A percentile compares a stretch with the other conserved stretches of the same genome.
Evolutionary conservation across 2,113 vertebrate species (phyloP).

Genomic region (Argyrosomus japonicus): DNA sequence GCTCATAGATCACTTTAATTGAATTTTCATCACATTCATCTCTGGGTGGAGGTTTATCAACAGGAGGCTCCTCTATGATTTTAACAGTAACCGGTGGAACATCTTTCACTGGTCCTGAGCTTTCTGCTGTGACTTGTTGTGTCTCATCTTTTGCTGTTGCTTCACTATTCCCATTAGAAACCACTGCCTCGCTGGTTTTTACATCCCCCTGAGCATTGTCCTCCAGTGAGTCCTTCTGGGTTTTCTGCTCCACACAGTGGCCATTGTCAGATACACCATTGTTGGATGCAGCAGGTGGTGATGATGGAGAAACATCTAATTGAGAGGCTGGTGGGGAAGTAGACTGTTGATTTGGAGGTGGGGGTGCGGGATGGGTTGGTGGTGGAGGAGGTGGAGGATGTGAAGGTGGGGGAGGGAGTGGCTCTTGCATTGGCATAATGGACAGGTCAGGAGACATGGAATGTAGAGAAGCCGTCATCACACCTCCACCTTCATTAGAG

Average conservation of each 20-base stretch:
- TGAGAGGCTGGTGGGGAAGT: slow-evolving; percentile 16
- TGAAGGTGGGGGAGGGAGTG: slow-evolving; percentile 64
- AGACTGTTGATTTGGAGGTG: slow-evolving; percentile 27
- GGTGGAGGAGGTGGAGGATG: slow-evolving; percentile 71
- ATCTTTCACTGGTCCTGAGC: slow-evolving; percentile 40
- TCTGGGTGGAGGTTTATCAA: slow-evolving; percentile 41
- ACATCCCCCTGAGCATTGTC: slow-evolving; percentile 11
- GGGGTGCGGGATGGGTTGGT: slow-evolving; percentile 36
- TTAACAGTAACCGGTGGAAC: slow-evolving; percentile 41
- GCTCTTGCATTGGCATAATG: slow-evolving; percentile 38
- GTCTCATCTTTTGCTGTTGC: slow-evolving; percentile 12
- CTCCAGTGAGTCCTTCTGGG: background rate
- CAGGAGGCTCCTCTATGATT: slow-evolving; percentile 46
- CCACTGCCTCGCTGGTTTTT: slow-evolving; percentile 20
- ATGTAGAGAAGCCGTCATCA: slow-evolving; percentile 73
- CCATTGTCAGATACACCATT: slow-evolving; percentile 15
- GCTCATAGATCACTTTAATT: slow-evolving; percentile 89
- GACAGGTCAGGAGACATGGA: slow-evolving; percentile 64
- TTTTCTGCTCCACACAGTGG: slow-evolving; percentile 26
- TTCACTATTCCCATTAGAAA: slow-evolving; percentile 40
- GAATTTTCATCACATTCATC: slow-evolving; percentile 78
- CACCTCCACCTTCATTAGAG: slow-evolving; percentile 59
- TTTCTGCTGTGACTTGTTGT: slow-evolving; percentile 19
- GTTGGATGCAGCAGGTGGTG: slow-evolving; percentile 23
- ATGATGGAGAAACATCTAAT: slow-evolving; percentile 9